These are phyloP conservation scores for Cottus gobio DNA, from an alignment of 2,113 vertebrate species.

Conservation along the genomic window DNA sequence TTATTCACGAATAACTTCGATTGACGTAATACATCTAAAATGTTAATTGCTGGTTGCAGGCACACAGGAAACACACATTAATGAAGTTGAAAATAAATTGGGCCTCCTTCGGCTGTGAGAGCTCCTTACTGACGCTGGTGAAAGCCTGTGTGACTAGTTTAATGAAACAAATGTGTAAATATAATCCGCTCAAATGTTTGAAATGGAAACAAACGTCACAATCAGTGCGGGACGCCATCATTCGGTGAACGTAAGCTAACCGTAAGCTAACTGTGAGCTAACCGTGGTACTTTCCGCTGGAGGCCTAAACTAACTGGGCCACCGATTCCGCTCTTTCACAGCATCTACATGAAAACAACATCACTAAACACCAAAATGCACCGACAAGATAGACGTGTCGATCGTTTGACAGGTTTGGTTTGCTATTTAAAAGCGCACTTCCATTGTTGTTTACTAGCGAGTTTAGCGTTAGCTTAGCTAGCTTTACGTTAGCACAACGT, in stretches of 20 bases:
- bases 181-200: accelerated
- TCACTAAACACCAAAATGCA: background rate
- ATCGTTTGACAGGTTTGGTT: accelerated
- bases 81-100: background rate
- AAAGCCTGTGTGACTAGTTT: background rate
- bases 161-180: too few relatives aligned
- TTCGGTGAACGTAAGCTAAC: background rate
- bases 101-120: background rate
- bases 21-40: background rate
- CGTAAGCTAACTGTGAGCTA: background rate
- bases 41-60: background rate
- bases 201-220: background rate
- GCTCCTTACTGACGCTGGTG: background rate
- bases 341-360: background rate
- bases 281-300: too few relatives aligned
- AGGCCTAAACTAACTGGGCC: background rate
- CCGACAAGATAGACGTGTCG: accelerated
- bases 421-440: too few relatives aligned
- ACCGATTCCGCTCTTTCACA: background rate
- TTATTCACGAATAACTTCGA: too few relatives aligned
- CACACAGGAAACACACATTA: background rate
- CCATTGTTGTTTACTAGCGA: background rate
- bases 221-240: background rate
- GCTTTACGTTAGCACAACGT: slow-evolving; percentile 37
- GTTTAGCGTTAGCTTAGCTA: slow-evolving; percentile 5